phyloP scores from a whole-genome alignment of 2,888 invertebrate genomes.

The Noctua pronuba region DNA sequence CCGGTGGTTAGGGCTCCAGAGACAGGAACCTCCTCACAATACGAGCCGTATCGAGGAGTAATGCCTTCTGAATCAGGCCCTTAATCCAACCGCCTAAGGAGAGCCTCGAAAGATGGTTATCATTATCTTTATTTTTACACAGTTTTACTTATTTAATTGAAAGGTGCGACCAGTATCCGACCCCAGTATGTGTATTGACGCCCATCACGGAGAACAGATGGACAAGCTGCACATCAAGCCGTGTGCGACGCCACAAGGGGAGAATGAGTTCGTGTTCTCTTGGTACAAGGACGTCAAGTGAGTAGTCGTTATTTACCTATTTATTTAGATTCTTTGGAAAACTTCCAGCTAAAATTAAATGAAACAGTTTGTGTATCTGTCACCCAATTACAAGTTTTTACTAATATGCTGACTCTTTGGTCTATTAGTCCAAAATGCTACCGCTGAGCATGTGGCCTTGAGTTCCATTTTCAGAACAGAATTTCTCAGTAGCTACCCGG shows the following conservation, averaged over 20 bases:
- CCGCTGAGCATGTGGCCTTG: too few relatives aligned
- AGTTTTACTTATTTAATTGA: background rate
- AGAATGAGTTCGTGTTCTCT: conserved; percentile 92
- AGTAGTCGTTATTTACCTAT: conserved; percentile 29
- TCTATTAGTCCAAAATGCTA: too few relatives aligned
- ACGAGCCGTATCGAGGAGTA: too few relatives aligned
- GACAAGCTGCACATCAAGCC: conserved; percentile 78
- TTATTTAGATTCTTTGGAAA: background rate
- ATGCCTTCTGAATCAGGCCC: too few relatives aligned
- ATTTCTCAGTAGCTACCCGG: too few relatives aligned
- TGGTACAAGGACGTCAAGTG: conserved; percentile 95
- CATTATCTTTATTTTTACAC: too few relatives aligned
- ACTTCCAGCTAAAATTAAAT: background rate
- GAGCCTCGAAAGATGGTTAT: too few relatives aligned
- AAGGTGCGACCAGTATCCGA: conserved; percentile 92
- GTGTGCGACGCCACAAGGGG: conserved; percentile 81
- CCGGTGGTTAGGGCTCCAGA: too few relatives aligned
- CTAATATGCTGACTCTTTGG: too few relatives aligned
- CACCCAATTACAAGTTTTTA: background rate
- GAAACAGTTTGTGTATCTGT: background rate
- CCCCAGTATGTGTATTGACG: conserved; percentile 93
- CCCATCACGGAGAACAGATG: conserved; percentile 82
- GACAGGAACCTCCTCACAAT: too few relatives aligned
- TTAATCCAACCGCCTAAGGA: too few relatives aligned
- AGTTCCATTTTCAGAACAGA: too few relatives aligned